Base-by-base conservation (phyloP, 2,797 vertebrate species). In the Sarcophilus harrisii region DNA sequence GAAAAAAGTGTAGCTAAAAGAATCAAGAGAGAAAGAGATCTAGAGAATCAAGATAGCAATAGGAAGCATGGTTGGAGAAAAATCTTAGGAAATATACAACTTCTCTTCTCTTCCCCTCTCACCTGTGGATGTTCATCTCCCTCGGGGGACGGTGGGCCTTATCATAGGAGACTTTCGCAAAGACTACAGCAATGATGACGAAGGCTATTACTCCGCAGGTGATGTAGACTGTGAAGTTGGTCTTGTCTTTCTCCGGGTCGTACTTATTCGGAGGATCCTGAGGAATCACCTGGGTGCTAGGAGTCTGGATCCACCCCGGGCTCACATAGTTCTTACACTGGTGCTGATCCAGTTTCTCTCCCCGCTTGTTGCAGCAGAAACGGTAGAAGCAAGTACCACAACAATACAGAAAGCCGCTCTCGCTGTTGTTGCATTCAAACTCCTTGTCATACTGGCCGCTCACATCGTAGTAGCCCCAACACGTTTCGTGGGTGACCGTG, bases 91-190 rank as follows among this genome's bases (percentile, higher is more conserved):
- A 14, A 87, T 95, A 90, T 27, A 87, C 95, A 81, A 91, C 24
- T 59, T 55, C 92, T 91, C 92, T 92, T 45, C 45, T 52, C 91
- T 92, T 90, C 90, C 94, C 30, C n/a, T 58, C 99, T 98, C 98
- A 99, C 99, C 99, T 99, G 99, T 99, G 99, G 97, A 99, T 99
- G 98, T 99, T 99, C 99, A 99, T 99, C 98, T 99, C 99, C 99
- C 99, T 99, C 3, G 99, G 99, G 0, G 99, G 99, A 92, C 99
- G 99, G 95, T 99, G 99, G 55, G 99, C 99, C 99, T 99, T 99
- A 97, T 99, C 99, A 24, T 99, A 99, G 95, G 99, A 99, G 98
- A 99, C 99, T 98, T 99, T 99, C 91, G 98, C 99, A 52, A 99
- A 99, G 98, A 99, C 99, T 28, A 99, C 99, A 5, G 99, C 99